These are phyloP conservation scores for Stomatorhinus ivindoensis DNA, from an alignment of 2,113 vertebrate species.

Conservation along the genomic window DNA sequence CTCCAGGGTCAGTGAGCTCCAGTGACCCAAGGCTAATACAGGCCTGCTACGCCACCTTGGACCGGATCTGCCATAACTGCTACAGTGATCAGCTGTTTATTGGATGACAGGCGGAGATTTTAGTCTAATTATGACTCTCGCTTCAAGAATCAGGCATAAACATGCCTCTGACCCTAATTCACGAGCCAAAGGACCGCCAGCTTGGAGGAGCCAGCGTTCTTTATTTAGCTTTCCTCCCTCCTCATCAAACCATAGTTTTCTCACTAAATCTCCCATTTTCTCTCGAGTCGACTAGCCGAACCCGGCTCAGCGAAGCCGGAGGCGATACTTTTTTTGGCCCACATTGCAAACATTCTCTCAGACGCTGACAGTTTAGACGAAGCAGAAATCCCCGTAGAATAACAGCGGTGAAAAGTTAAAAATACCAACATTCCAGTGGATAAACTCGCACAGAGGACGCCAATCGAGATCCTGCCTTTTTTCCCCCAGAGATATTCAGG, in stretches of 20 bases:
- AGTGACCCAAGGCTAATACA: background rate
- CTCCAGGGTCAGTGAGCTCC: background rate
- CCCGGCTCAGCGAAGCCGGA: background rate
- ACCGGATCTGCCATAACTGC: background rate
- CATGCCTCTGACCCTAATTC: background rate
- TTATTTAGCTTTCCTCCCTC: background rate
- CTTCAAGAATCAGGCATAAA: background rate
- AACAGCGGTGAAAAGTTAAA: background rate
- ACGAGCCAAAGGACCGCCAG: background rate
- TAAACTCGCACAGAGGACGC: background rate
- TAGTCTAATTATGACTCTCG: background rate
- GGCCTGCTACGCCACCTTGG: background rate
- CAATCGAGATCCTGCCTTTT: background rate
- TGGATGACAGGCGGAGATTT: background rate
- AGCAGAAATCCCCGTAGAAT: background rate
- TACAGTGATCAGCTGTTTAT: background rate
- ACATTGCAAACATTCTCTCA: background rate
- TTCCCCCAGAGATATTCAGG: background rate
- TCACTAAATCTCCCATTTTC: background rate
- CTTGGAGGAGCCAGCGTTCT: background rate
- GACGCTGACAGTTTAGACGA: background rate
- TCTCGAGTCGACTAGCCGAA: background rate
- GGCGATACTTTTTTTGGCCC: background rate
- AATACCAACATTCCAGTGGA: constrained; percentile 2
- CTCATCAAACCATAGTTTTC: background rate